Conservation (phyloP, 2,113 vertebrate species). For the Caloenas nicobarica region DNA sequence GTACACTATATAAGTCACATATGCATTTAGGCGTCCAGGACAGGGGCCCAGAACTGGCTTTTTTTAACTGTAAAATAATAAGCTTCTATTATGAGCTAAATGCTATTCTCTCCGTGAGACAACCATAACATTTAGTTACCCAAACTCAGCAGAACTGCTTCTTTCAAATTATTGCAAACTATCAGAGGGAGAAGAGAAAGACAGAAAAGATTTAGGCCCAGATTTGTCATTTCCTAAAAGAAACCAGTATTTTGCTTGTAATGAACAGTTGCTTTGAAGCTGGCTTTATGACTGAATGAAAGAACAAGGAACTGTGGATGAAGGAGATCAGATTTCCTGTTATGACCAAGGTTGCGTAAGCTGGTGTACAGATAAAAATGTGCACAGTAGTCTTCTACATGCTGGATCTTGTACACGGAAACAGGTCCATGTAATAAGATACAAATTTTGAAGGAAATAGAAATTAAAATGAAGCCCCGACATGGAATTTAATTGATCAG, state of each 20-base stretch:
- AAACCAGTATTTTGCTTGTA: background rate
- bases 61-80: conserved; percentile 18
- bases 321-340: background rate
- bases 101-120: background rate
- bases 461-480: background rate
- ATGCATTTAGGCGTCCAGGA: background rate
- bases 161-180: conserved; percentile 45
- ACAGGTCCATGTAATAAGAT: background rate
- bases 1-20: background rate
- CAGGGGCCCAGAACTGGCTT: background rate
- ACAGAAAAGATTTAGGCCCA: background rate
- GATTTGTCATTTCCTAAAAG: background rate
- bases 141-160: background rate
- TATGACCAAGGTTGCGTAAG: background rate
- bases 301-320: background rate
- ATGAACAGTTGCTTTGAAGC: background rate
- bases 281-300: background rate
- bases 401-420: background rate
- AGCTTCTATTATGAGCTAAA: conserved; percentile 11
- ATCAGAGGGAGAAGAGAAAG: background rate
- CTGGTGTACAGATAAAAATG: background rate
- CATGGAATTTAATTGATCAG: background rate
- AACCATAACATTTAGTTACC: background rate
- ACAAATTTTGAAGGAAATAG: background rate
- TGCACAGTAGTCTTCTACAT: background rate